These are phyloP conservation scores for Ommatoiulus sabulosus DNA, from an alignment of 2,888 invertebrate species.

Conservation along the genomic window DNA sequence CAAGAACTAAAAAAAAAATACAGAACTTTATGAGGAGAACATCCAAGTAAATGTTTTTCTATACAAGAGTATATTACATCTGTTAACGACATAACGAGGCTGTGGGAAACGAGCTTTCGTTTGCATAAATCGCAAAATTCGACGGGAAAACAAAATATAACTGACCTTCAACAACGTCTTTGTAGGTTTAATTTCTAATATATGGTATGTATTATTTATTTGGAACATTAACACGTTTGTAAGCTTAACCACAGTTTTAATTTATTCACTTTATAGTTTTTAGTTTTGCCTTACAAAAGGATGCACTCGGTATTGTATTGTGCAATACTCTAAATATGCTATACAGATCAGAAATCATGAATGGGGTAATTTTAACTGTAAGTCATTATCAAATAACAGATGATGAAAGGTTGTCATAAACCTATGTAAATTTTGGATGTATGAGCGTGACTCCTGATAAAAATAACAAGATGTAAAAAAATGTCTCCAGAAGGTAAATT, in stretches of 20 bases:
- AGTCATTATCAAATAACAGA: background rate
- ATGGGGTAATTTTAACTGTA: background rate
- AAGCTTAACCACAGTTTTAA: background rate
- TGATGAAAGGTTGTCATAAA: background rate
- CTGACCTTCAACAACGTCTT: too few species aligned
- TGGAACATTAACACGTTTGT: background rate
- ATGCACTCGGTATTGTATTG: background rate
- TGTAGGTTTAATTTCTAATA: too few species aligned
- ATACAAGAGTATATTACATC: too few species aligned
- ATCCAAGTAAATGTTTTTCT: too few species aligned
- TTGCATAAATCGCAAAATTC: too few species aligned
- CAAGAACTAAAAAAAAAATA: too few species aligned
- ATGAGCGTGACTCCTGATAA: background rate
- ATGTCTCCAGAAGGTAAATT: too few species aligned
- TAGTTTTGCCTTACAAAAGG: background rate
- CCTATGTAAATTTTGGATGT: background rate
- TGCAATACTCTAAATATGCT: conserved; percentile 7
- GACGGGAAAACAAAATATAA: too few species aligned
- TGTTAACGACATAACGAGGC: too few species aligned
- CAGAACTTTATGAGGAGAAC: too few species aligned
- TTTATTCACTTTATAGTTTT: background rate
- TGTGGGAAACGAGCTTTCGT: too few species aligned
- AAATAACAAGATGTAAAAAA: background rate
- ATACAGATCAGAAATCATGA: background rate
- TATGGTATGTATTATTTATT: background rate